These are phyloP conservation scores for Dysdera silvatica DNA, from an alignment of 1,140 invertebrate genomes.

Conservation along the genomic window DNA sequence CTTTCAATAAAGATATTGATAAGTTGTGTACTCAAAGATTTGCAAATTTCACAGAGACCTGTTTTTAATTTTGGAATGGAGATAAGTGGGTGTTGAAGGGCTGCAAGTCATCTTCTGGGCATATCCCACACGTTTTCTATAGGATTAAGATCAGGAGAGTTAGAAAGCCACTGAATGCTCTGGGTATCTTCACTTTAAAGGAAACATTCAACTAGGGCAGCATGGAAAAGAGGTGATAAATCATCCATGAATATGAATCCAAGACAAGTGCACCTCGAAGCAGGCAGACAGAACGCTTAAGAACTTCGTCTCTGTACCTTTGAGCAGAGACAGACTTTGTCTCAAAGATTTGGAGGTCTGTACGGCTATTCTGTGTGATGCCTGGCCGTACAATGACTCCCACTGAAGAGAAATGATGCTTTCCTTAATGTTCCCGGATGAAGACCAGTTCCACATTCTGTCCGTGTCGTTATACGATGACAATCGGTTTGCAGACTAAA, in stretches of 20 bases:
- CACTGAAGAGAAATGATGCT: not conserved
- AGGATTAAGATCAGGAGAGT: not conserved
- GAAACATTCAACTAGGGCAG: no score
- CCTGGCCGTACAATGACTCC: not conserved
- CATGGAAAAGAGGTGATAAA: not conserved
- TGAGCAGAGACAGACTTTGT: not conserved
- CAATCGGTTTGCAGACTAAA: not conserved
- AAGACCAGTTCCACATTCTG: not conserved
- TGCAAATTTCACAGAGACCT: not conserved
- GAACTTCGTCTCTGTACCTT: not conserved
- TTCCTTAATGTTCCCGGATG: not conserved
- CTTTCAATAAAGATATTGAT: not conserved
- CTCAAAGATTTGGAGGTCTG: not conserved
- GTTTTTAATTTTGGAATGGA: no score
- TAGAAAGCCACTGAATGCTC: not conserved
- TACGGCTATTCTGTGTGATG: not conserved
- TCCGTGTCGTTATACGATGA: not conserved
- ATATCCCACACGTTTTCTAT: no score
- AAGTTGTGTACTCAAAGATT: not conserved
- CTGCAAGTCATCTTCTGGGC: no score
- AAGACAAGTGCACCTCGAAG: not conserved
- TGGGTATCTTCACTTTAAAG: not conserved
- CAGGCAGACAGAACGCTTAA: not conserved
- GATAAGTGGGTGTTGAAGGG: no score
- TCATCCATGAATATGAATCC: not conserved